phyloP scores from a whole-genome alignment of 2,797 vertebrate genomes.

The Oryzias sinensis region DNA sequence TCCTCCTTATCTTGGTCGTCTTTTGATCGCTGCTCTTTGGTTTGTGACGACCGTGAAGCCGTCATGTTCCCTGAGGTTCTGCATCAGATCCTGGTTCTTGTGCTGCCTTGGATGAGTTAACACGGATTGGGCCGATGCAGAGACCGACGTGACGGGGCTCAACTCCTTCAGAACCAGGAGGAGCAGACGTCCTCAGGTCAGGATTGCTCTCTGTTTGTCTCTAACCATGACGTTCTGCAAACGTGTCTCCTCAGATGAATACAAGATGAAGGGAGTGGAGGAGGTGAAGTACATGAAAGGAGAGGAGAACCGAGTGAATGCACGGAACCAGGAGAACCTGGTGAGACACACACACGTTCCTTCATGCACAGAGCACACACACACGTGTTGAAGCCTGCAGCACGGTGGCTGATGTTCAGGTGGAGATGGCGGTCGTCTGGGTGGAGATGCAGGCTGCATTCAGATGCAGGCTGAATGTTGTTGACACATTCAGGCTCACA shows the following conservation, averaged over 20 bases:
- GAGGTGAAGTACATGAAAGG: conserved; percentile 99
- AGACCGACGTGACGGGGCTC: too few species aligned
- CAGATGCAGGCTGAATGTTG: too few species aligned
- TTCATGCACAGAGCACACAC: conserved; percentile 11
- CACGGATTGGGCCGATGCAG: too few species aligned
- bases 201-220: too few species aligned
- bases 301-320: conserved; percentile 92
- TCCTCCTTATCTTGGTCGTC: conserved; percentile 19
- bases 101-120: too few species aligned
- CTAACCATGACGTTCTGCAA: conserved; percentile 4
- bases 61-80: too few species aligned
- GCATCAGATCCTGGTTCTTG: too few species aligned
- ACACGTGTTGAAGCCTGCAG: conserved; percentile 9
- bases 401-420: conserved; percentile 40
- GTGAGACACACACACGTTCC: conserved; percentile 76
- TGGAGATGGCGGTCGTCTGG: conserved; percentile 49
- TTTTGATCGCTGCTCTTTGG: neutral
- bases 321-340: conserved; percentile 98
- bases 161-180: too few species aligned
- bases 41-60: conserved; percentile 8
- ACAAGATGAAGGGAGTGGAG: conserved; percentile 98
- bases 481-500: too few species aligned
- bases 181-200: too few species aligned
- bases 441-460: conserved; percentile 60
- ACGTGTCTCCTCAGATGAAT: conserved; percentile 85